These are phyloP conservation scores for Altica lythri DNA, from an alignment of 2,888 invertebrate species.

Conservation along the genomic window DNA sequence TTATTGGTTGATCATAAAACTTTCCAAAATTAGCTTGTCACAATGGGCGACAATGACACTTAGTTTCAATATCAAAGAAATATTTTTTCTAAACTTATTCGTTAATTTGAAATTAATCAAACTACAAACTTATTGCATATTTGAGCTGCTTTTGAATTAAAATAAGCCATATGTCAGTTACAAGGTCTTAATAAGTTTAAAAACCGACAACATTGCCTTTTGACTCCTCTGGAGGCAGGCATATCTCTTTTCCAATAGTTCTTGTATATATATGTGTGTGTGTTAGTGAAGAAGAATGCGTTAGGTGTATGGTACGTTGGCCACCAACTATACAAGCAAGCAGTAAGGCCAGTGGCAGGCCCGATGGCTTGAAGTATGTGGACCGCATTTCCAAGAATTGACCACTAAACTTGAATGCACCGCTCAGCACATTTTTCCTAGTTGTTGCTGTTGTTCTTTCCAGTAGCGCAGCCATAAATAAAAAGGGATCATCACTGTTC, in stretches of 20 bases:
- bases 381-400: conserved; percentile 43
- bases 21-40: no score
- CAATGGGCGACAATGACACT: no score
- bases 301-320: conserved; percentile 7
- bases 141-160: no score
- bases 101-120: no score
- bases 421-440: conserved; percentile 12
- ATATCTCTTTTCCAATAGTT: background rate
- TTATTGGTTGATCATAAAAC: no score
- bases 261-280: background rate
- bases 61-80: no score
- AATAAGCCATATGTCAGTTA: no score
- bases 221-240: no score
- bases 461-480: no score
- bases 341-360: conserved; percentile 11
- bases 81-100: no score
- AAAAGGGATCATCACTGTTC: no score
- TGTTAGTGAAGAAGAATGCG: background rate
- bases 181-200: background rate
- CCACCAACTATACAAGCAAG: conserved; percentile 4
- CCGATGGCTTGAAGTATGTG: conserved; percentile 30
- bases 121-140: no score
- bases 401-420: conserved; percentile 24
- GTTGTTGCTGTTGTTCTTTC: conserved; percentile 2
- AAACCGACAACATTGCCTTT: background rate